phyloP scores from a whole-genome alignment of 1,140 invertebrate species.

The Eriosoma lanigerum region DNA sequence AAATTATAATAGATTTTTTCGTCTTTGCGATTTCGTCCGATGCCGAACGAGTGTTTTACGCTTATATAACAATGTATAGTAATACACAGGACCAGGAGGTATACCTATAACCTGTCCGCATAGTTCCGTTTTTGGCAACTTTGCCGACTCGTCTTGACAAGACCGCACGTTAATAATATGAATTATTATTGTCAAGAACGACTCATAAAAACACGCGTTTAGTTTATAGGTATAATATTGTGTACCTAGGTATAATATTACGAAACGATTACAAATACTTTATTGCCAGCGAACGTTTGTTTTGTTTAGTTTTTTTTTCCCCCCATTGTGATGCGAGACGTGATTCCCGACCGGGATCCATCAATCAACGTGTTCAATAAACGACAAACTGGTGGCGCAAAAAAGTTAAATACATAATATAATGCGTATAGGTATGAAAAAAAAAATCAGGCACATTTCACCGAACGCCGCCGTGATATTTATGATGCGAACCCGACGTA shows the following conservation, averaged over 20 bases:
- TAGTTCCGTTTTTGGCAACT: conserved; percentile 49
- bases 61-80: background rate
- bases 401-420: conserved; percentile 7
- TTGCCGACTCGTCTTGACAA: conserved; percentile 30
- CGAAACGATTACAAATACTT: conserved; percentile 45
- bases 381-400: conserved; percentile 50
- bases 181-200: conserved; percentile 27
- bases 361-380: conserved; percentile 51
- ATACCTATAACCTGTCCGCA: conserved; percentile 35
- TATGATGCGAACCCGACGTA: conserved; percentile 9
- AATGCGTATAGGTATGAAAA: conserved; percentile 2
- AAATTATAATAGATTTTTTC: conserved; percentile 30
- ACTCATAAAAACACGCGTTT: conserved; percentile 35
- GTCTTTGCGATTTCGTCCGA: background rate
- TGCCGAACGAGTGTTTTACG: conserved; percentile 8
- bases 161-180: conserved; percentile 6
- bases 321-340: conserved; percentile 47
- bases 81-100: too few species aligned
- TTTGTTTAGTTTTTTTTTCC: background rate
- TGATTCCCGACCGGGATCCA: conserved; percentile 36
- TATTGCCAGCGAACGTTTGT: conserved; percentile 10
- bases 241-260: background rate
- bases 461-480: conserved; percentile 42
- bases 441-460: conserved; percentile 28
- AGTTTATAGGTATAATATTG: too few species aligned